A percentile compares a stretch with the other conserved stretches of the same genome.
Evolutionary conservation across 2,113 vertebrate species (phyloP).

Genomic region (Drymodes brunneopygia): DNA sequence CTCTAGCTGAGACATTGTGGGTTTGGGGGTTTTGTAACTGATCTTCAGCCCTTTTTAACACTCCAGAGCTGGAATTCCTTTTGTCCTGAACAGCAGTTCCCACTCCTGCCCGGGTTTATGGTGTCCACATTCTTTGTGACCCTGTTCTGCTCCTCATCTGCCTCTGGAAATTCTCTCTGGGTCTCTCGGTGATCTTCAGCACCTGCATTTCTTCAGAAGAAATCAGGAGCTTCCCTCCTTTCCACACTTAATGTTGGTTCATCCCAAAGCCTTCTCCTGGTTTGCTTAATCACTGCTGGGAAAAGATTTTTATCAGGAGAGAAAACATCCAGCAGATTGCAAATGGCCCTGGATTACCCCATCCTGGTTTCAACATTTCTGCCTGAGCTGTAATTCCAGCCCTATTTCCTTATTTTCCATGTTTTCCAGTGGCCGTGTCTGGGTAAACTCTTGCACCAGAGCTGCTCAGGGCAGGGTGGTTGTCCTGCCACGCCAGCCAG

Average conservation of each 20-base stretch:
- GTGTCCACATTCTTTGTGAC: background rate
- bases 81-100: background rate
- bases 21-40: background rate
- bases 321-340: background rate
- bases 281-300: background rate
- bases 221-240: background rate
- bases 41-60: background rate
- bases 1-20: background rate
- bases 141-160: background rate
- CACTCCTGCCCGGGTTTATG: background rate
- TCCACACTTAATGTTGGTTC: background rate
- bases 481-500: background rate
- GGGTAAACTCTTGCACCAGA: background rate
- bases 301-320: background rate
- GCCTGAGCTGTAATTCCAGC: background rate
- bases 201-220: background rate
- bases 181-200: background rate
- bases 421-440: background rate
- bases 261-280: background rate
- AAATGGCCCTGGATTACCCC: slow-evolving; percentile 8
- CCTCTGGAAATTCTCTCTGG: background rate
- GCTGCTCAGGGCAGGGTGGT: background rate
- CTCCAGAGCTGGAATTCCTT: background rate
- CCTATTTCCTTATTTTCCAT: background rate
- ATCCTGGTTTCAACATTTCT: slow-evolving; percentile 28